A percentile compares a stretch with the other conserved stretches of the same genome.
Conservation (phyloP, 2,888 invertebrate species). For the Entomobrya proxima region DNA sequence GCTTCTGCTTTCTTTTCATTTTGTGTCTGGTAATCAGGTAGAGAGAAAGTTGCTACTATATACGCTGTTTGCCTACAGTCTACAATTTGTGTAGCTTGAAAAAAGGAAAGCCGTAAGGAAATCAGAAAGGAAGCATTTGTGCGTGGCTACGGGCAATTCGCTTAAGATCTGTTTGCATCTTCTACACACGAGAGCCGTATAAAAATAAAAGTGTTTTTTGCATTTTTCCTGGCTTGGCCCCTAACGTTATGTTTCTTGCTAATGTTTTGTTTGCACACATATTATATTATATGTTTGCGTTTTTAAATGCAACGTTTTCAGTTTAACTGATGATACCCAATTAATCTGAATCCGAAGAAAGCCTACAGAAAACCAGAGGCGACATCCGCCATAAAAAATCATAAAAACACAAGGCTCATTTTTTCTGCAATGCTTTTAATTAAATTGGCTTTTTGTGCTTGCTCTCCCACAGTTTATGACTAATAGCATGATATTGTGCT, state of each 20-base stretch:
- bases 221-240: neutral
- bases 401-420: neutral
- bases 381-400: neutral
- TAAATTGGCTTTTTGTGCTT: constrained; percentile 6
- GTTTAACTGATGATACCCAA: too few relatives aligned
- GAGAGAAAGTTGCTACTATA: neutral
- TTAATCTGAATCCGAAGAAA: too few relatives aligned
- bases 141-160: too few relatives aligned
- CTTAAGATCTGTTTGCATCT: neutral
- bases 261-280: neutral
- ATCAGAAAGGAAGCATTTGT: too few relatives aligned
- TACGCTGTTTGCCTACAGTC: neutral
- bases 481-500: constrained; percentile 5
- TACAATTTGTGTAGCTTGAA: too few relatives aligned
- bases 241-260: neutral
- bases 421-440: neutral
- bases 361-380: too few relatives aligned
- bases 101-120: too few relatives aligned
- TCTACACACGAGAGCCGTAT: neutral
- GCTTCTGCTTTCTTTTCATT: neutral
- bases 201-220: neutral
- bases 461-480: neutral
- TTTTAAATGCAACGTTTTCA: too few relatives aligned
- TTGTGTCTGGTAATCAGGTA: neutral
- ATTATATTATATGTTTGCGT: too few relatives aligned